Base-by-base conservation (phyloP, 2,888 invertebrate species). In the Rhagium mordax region DNA sequence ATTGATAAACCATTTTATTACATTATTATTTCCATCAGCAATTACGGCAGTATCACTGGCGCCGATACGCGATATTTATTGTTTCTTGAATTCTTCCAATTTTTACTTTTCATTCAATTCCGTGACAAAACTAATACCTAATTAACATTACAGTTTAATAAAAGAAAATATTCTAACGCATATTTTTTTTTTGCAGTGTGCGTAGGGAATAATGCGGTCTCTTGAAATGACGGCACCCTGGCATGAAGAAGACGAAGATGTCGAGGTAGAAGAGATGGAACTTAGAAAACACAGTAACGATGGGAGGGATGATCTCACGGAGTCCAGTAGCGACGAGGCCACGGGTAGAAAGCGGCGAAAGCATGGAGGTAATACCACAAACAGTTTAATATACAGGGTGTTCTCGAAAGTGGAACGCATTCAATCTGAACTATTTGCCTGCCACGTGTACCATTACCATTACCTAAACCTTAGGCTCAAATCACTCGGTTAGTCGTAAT, bases 211-310 rank as follows among this genome's bases (percentile, higher is more conserved):
- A 61, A 88, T 88, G 88, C 84, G 87, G 81, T 88, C 87, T 73
- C 82, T 88, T 74, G 87, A 88, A 78, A 83, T 88, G 86, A 84
- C 86, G 67, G 84, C 86, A 62, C 85, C 87, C 27, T 88, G 88
- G 88, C 86, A 86, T 73, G 88, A 88, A 79, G 88, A 88, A 78
- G 86, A 87, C 73, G 88, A 88, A 80, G 88, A 88, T 80, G 87
- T 88, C 13, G 88, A 88, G 79, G 88, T 88, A n/a, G 88, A 88
- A 72, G 88, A 87, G 72, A 85, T 86, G 84, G 87, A 87, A 78
- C 79, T 87, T 49, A 81, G 84, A 41, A 87, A 87, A 78, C 85
- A 86, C 79, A 75, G 74, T 53, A 78, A 81, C 59, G 83, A 85
- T 68, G 84, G 83, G 72, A 84, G 85, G 74, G 86, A 86, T 75